Percentiles rank a stretch among this genome's conserved stretches.
These are phyloP conservation scores for Enteromius thamalakanensis DNA, from an alignment of 2,797 vertebrate species.

Conservation along the genomic window DNA sequence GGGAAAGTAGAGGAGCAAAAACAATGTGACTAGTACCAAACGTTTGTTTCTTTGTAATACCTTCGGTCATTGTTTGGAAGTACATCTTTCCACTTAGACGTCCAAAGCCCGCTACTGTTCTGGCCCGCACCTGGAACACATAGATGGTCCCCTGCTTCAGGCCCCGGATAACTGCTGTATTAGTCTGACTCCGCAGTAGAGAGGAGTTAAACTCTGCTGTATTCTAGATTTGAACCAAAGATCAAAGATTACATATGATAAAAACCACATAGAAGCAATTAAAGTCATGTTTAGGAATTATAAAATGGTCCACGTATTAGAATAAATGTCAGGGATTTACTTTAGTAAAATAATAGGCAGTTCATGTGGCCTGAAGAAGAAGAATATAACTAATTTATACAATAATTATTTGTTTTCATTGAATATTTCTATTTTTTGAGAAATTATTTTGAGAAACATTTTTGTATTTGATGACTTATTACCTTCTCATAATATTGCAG, in stretches of 20 bases:
- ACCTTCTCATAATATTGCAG: constrained; percentile 96
- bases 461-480: constrained; percentile 35
- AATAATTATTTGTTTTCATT: neutral
- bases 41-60: constrained; percentile 65
- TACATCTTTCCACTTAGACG: constrained; percentile 98
- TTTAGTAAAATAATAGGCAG: neutral
- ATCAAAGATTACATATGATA: constrained; percentile 23
- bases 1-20: neutral
- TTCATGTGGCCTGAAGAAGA: neutral
- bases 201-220: constrained; percentile 89
- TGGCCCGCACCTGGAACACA: constrained; percentile 94
- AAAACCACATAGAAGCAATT: neutral
- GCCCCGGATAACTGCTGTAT: constrained; percentile 86
- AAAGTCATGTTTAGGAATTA: constrained; percentile 9
- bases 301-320: neutral
- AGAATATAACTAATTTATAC: neutral
- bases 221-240: constrained; percentile 74
- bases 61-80: constrained; percentile 98
- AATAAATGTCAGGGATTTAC: neutral
- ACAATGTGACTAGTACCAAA: neutral
- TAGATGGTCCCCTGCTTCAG: constrained; percentile 92
- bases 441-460: neutral
- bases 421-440: neutral
- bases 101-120: constrained; percentile 94
- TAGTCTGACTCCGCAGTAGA: constrained; percentile 90